Evolutionary conservation across 2,888 invertebrate species (phyloP), one percentile per base, ranked within the genome.

Genomic region (Pterostichus madidus): DNA sequence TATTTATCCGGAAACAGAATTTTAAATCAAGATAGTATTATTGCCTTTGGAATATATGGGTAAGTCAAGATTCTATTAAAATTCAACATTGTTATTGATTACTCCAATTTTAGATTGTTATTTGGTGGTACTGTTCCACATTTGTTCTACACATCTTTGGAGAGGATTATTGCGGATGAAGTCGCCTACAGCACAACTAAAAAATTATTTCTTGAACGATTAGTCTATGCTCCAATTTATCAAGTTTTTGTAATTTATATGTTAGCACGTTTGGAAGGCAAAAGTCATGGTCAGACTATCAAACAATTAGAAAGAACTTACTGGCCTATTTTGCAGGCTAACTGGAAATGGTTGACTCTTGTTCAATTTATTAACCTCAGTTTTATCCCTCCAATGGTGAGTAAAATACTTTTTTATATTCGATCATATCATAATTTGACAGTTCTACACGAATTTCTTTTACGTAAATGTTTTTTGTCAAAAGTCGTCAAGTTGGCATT

Each of bases 81-180:
- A 77, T 49, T 75, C 32, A 5, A 31, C n/a, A 52, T 53, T 46
- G 76, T 71, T 39, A 77, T 32, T 71, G 31, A 39, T 79, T 59
- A 56, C 13, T 1, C 49, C 0, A 2, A 49, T n/a, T 13, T 49
- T 7, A 95, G 96, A 71, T 90, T 96, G 61, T 87, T 95, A n/a
- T 96, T 96, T 89, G 96, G 96, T 80, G 96, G 96, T 35, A 92
- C 94, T 1, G 90, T 96, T 3, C 96, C 96, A 0, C 96, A 96
- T 89, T 95, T 93, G 87, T 96, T 96, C 88, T 96, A 95, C 87
- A 91, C 91, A 84, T 90, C 92, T 46, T 87, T 95, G 64, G 95
- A 95, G 85, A 90, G 90, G 76, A 85, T 93, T 44, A 92, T 95
- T 83, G 92, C 93, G 0, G 92, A 93, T 84, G 92, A 93, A 83